Evolutionary conservation across 2,113 vertebrate genomes (phyloP), one percentile per base, ranked within the genome.

Genomic region (Equus quagga): DNA sequence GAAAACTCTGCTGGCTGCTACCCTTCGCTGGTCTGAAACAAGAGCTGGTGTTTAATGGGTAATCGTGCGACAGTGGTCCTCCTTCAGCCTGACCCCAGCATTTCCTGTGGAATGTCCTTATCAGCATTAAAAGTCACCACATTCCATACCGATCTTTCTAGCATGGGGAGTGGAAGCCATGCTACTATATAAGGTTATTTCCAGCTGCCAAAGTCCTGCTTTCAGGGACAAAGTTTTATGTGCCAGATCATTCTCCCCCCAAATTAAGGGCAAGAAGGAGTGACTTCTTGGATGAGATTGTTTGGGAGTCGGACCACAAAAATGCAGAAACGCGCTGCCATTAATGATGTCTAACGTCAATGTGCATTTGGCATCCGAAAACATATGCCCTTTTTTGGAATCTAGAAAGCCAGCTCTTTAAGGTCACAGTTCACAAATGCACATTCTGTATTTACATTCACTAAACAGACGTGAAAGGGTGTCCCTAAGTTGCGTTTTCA

Each of bases 101-200:
- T 62, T 54, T 46, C 3, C 19, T 14, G 41, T 26, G 49, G 92
- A 90, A 92, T 64, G 92, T 69, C n/a, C 93, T 94, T 93, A 93
- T 95, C 96, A 79, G 79, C 51, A 89, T 54, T 75, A 14, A 21
- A 72, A 86, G 51, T 88, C 21, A 3, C 56, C 6, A 26, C 92
- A 90, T 95, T 96, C 79, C 79, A 82, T 4, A 49, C 12, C 0
- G 2, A 69, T 84, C 65, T 90, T 83, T 84, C 70, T 23, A 92
- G 58, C 82, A 14, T 26, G 21, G 58, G 12, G 23, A 41, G 10
- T 44, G 8, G 84, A 92, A 46, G 13, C 0, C 0, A 1, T 26
- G 36, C n/a, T 86, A 33, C 97, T 84, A 54, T 62, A 81, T 72
- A 96, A 92, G 95, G 86, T 28, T 46, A 72, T 90, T 95, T 90